Evolutionary conservation across 2,113 vertebrate species (phyloP).

Genomic region (Cochlearius cochlearius): DNA sequence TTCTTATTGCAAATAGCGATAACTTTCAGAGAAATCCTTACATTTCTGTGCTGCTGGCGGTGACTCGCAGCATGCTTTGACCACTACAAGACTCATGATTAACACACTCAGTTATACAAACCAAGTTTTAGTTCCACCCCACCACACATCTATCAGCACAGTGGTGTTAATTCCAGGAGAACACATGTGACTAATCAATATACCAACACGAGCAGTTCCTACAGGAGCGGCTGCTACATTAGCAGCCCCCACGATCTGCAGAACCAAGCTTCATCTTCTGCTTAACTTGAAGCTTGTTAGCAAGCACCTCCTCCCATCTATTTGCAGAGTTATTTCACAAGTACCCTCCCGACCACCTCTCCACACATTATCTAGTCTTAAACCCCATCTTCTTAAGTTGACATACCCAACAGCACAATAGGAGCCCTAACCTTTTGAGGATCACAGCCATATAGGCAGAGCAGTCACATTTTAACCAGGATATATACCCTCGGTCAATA

Average conservation of each 20-base stretch:
- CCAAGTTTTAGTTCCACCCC: too few species aligned
- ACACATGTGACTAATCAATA: accelerated
- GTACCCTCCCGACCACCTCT: not conserved
- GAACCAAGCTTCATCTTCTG: not conserved
- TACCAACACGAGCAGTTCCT: not conserved
- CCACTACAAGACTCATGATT: not conserved
- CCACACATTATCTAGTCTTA: not conserved
- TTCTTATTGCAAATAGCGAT: accelerated
- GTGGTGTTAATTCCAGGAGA: not conserved
- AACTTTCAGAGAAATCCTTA: not conserved
- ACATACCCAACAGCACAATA: not conserved
- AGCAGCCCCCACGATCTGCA: not conserved
- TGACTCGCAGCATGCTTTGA: not conserved
- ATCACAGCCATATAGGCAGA: not conserved
- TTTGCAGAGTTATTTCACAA: not conserved
- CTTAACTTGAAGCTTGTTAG: not conserved
- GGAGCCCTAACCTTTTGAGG: not conserved
- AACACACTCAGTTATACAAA: accelerated
- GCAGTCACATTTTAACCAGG: not conserved
- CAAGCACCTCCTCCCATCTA: not conserved
- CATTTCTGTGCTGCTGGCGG: accelerated
- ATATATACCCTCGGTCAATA: not conserved
- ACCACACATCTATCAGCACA: not conserved
- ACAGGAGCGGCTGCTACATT: not conserved
- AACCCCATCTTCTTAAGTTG: not conserved